phyloP scores from a whole-genome alignment of 1,140 invertebrate genomes.

The Drosophila asahinai region DNA sequence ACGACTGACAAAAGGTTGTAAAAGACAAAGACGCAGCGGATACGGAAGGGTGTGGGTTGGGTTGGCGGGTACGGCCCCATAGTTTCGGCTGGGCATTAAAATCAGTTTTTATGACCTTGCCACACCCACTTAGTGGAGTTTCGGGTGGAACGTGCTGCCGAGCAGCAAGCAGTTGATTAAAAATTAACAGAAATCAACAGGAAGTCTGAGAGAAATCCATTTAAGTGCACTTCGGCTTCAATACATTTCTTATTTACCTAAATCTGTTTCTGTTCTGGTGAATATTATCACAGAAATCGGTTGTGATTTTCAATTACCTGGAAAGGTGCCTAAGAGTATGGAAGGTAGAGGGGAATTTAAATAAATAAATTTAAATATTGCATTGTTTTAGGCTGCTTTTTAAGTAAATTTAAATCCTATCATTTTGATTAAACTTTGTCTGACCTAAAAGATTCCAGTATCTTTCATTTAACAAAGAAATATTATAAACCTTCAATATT shows the following conservation, averaged over 20 bases:
- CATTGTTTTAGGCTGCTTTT: not conserved
- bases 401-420: no score
- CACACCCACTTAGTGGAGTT: constrained; percentile 60
- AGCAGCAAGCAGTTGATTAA: constrained; percentile 64
- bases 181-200: constrained; percentile 66
- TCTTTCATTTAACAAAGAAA: not conserved
- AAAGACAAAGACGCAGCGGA: constrained; percentile 69
- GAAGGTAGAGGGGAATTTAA: no score
- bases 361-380: not conserved
- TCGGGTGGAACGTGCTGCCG: constrained; percentile 46
- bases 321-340: not conserved
- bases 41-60: constrained; percentile 5
- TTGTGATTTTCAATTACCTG: not conserved
- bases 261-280: not conserved
- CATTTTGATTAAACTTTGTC: no score
- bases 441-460: no score
- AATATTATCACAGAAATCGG: not conserved
- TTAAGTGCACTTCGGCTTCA: not conserved
- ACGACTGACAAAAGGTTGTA: constrained; percentile 81
- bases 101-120: constrained; percentile 76
- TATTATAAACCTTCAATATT: not conserved
- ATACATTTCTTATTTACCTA: not conserved
- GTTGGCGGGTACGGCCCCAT: constrained; percentile 21
- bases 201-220: not conserved
- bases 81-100: constrained; percentile 65